phyloP scores from a whole-genome alignment of 1,140 invertebrate species.

The Calliphora vicina region DNA sequence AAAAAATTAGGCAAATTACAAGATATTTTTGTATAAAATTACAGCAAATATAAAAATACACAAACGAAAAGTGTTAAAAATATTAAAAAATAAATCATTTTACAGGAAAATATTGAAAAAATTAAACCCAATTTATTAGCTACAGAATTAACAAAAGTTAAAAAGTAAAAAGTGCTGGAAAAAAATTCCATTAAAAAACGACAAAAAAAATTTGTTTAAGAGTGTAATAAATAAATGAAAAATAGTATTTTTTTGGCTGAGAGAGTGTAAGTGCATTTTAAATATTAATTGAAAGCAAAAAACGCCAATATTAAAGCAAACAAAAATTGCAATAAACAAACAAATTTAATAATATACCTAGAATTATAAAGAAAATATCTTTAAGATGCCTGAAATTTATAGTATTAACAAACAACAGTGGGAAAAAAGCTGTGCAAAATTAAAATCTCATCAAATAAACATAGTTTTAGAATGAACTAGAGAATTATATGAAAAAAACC shows the following conservation, averaged over 20 bases:
- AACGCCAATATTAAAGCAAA: not conserved
- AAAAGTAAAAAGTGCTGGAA: not conserved
- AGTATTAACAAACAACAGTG: no score
- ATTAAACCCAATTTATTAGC: not conserved
- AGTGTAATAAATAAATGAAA: not conserved
- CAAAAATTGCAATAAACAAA: not conserved
- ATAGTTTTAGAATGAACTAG: not conserved
- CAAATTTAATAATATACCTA: not conserved
- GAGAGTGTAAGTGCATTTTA: not conserved
- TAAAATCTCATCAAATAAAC: slow-evolving; percentile 23
- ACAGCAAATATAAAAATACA: not conserved
- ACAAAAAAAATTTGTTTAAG: not conserved
- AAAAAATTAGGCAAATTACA: not conserved
- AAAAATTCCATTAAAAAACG: not conserved
- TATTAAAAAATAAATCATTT: not conserved
- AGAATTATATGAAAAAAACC: not conserved
- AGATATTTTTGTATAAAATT: not conserved
- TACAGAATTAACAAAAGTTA: no score
- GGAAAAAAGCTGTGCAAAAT: not conserved
- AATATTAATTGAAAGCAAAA: not conserved
- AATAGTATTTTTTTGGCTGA: not conserved
- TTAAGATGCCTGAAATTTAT: not conserved
- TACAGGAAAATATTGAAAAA: not conserved
- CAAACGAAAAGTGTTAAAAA: not conserved
- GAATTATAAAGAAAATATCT: not conserved